These are phyloP conservation scores for Eptatretus burgeri DNA, from an alignment of 2,113 vertebrate genomes.

Conservation along the genomic window DNA sequence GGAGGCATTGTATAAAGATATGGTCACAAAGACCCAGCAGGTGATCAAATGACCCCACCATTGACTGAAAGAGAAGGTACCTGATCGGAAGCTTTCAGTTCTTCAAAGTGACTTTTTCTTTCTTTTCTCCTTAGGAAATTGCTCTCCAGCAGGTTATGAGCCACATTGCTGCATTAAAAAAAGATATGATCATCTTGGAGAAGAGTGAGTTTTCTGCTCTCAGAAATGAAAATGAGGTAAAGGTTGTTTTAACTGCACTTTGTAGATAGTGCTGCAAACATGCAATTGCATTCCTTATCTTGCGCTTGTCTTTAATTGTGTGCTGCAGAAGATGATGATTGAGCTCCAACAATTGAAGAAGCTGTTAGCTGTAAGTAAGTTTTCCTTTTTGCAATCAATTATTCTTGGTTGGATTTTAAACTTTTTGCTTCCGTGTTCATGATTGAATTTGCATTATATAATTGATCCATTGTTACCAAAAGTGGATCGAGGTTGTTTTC, in stretches of 20 bases:
- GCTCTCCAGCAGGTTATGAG: slow-evolving; percentile 75
- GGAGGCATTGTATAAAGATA: slow-evolving; percentile 47
- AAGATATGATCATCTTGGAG: slow-evolving; percentile 94
- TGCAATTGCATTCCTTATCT: background rate
- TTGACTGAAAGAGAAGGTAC: no score
- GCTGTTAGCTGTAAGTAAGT: slow-evolving; percentile 36
- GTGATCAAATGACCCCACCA: slow-evolving; percentile 16
- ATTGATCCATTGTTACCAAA: no score
- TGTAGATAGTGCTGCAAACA: background rate
- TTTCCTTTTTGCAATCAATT: no score
- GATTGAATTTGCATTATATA: no score
- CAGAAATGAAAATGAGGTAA: slow-evolving; percentile 59
- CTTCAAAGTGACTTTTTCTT: background rate
- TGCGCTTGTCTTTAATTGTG: slow-evolving; percentile 7
- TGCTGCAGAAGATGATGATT: slow-evolving; percentile 55
- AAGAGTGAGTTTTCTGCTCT: slow-evolving; percentile 82
- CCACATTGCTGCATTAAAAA: slow-evolving; percentile 50
- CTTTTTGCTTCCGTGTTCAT: no score
- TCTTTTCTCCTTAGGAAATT: slow-evolving; percentile 37
- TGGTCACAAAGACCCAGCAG: slow-evolving; percentile 81
- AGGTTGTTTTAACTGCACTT: background rate
- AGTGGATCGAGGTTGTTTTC: no score
- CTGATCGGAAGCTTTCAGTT: slow-evolving; percentile 10
- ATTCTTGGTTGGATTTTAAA: no score
- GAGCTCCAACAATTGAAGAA: slow-evolving; percentile 45